A percentile compares a stretch with the other conserved stretches of the same genome.
Conservation (phyloP, 2,797 vertebrate species). For the Lutjanus campechanus region DNA sequence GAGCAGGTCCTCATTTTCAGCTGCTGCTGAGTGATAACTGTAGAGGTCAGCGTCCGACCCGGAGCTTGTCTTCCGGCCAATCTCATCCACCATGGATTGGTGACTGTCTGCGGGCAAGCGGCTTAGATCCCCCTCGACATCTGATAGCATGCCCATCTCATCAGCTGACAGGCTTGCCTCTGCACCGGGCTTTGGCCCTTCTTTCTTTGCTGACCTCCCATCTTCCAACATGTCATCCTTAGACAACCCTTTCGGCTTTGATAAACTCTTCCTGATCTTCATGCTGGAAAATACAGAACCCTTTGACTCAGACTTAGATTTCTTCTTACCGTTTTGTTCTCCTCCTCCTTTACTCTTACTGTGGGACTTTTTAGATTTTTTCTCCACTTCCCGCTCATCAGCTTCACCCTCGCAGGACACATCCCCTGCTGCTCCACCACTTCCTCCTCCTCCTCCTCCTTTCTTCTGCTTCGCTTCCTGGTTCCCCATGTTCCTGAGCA, state of each 20-base stretch:
- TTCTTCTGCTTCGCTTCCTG: constrained; percentile 94
- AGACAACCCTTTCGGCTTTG: constrained; percentile 87
- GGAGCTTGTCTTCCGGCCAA: constrained; percentile 89
- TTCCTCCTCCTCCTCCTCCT: constrained; percentile 83
- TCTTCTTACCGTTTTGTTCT: constrained; percentile 86
- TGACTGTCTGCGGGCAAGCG: constrained; percentile 74
- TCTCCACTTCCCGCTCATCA: constrained; percentile 87
- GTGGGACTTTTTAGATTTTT: constrained; percentile 89
- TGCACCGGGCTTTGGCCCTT: constrained; percentile 81
- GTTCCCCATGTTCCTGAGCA: constrained; percentile 92
- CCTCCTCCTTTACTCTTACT: constrained; percentile 84
- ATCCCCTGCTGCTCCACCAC: constrained; percentile 84
- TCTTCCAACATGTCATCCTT: constrained; percentile 88
- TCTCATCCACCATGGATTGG: constrained; percentile 78
- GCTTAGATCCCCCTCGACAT: constrained; percentile 85
- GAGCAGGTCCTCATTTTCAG: constrained; percentile 93
- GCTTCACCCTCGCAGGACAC: constrained; percentile 79
- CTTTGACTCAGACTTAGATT: constrained; percentile 89
- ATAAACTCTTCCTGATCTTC: constrained; percentile 91
- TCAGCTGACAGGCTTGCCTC: constrained; percentile 86
- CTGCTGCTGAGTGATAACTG: constrained; percentile 94
- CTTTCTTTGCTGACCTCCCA: constrained; percentile 79
- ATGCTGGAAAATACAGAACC: constrained; percentile 94
- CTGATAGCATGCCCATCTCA: constrained; percentile 84
- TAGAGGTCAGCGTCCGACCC: constrained; percentile 95